These are phyloP conservation scores for Anser cygnoides DNA, from an alignment of 2,113 vertebrate genomes.

Conservation along the genomic window DNA sequence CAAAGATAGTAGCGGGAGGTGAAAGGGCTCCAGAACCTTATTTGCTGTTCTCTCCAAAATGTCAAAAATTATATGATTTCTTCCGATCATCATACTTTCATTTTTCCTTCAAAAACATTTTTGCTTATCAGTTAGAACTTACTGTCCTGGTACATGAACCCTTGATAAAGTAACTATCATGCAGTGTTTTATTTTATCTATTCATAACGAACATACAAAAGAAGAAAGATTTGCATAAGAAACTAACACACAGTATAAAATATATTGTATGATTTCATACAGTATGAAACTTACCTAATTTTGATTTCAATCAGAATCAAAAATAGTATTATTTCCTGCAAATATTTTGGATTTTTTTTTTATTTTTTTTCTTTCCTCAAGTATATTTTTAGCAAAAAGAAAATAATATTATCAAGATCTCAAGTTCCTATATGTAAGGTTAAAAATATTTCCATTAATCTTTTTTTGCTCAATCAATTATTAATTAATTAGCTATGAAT, in stretches of 20 bases:
- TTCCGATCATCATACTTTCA: not conserved
- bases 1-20: not conserved
- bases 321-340: not conserved
- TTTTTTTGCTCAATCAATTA: not conserved
- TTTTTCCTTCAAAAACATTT: not conserved
- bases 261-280: too few relatives aligned
- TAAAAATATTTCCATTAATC: not conserved
- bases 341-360: not conserved
- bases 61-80: not conserved
- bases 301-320: not conserved
- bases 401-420: not conserved
- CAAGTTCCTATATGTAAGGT: not conserved
- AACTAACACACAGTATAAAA: not conserved
- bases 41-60: not conserved
- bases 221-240: not conserved
- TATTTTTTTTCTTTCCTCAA: too few relatives aligned
- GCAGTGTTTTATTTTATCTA: not conserved
- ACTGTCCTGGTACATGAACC: not conserved
- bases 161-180: not conserved
- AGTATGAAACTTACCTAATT: not conserved
- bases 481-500: not conserved
- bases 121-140: not conserved
- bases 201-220: not conserved
- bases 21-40: not conserved
- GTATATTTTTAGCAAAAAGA: not conserved